These are phyloP conservation scores for Polymixis lichenea DNA, from an alignment of 2,888 invertebrate species.

Conservation along the genomic window DNA sequence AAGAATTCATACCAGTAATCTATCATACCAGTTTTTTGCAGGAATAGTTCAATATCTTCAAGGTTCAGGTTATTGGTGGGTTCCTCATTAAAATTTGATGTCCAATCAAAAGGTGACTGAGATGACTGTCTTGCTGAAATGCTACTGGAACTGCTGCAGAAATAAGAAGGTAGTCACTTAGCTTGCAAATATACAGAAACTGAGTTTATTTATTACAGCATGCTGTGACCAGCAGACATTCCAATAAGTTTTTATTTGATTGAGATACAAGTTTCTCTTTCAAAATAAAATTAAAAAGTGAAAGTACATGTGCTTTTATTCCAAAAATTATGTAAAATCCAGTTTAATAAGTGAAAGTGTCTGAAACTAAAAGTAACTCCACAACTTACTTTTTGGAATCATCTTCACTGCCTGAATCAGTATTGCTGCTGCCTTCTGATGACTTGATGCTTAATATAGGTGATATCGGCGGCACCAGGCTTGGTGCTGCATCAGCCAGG, in stretches of 20 bases:
- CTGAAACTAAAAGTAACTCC: conserved; percentile 16
- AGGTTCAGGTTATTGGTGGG: conserved; percentile 80
- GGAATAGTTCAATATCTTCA: conserved; percentile 86
- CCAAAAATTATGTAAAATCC: conserved; percentile 26
- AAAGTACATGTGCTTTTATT: conserved; percentile 49
- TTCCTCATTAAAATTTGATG: conserved; percentile 78
- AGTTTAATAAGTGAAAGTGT: conserved; percentile 44
- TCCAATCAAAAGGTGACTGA: conserved; percentile 84
- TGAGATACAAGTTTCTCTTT: conserved; percentile 6
- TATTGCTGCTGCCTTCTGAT: conserved; percentile 83
- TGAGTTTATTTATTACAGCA: background rate
- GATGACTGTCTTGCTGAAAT: conserved; percentile 80
- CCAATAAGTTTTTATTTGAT: background rate
- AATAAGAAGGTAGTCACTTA: background rate
- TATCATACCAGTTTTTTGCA: conserved; percentile 82
- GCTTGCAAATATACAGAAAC: background rate
- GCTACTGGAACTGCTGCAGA: conserved; percentile 74
- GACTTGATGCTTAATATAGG: conserved; percentile 83
- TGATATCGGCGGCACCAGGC: conserved; percentile 83
- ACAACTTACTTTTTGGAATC: conserved; percentile 84
- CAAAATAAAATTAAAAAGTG: conserved; percentile 36
- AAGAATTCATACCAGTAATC: background rate
- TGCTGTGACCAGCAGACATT: background rate
- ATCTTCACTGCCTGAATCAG: conserved; percentile 88
- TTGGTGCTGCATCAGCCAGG: conserved; percentile 86